Base-by-base conservation (phyloP, 2,888 invertebrate species). In the Cacoxenus indagator region DNA sequence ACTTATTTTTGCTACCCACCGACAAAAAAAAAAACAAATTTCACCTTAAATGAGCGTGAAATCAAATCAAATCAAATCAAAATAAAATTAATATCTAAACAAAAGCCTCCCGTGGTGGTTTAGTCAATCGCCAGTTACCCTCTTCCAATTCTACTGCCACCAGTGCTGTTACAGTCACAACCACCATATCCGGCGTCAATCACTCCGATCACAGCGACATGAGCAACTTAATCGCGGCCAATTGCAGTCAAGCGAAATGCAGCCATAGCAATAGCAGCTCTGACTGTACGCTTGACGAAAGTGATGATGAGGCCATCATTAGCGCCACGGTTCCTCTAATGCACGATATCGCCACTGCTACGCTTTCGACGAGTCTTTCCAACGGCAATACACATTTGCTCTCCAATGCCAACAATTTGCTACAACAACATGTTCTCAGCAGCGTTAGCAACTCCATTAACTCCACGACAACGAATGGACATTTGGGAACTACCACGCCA, bases 51-150 rank as follows among this genome's bases (percentile, higher is more conserved):
- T n/a, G 3, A 43, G 22, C 43, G 19, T 31, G 29, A 3, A 61
- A 43, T 24, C 46, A 43, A 73, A 74, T 64, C 55, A 66, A 67
- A 51, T 61, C 59, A 68, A 64, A 68, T 22, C 68, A 59, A 37
- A 67, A 62, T 68, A 67, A 69, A 73, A 72, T 68, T 54, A 67
- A 73, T 62, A 75, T 72, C 74, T 77, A 78, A 81, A 83, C 75
- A 69, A 82, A 83, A 87, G 97, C 95, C 68, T 93, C 93, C 72
- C 91, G 93, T 76, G 93, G 94, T 71, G 93, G 93, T 73, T 88
- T 94, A 74, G 94, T 94, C 11, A 92, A 93, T 87, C 90, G 95
- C 67, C 93, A 93, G 86, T 87, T 93, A 77, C 93, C 93, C 48
- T 89, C 89, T 65, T 73, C 83, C 51, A 69, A 70, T 19, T n/a